A percentile compares a stretch with the other conserved stretches of the same genome.
phyloP scores from a whole-genome alignment of 2,797 vertebrate species.

The Scarus forsteni region DNA sequence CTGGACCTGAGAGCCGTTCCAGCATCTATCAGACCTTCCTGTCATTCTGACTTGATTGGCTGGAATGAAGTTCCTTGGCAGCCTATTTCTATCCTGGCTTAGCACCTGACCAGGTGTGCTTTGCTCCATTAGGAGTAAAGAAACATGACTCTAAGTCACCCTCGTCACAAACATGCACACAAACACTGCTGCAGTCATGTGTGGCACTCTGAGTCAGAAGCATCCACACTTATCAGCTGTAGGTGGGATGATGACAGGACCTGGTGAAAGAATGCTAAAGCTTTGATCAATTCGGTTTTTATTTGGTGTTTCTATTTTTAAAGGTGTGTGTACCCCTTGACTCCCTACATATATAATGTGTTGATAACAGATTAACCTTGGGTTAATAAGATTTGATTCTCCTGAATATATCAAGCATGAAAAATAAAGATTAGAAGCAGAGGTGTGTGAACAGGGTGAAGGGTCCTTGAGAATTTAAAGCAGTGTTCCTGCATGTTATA shows the following conservation, averaged over 20 bases:
- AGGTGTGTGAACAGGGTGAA: not conserved
- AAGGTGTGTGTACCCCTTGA: slow-evolving; percentile 50
- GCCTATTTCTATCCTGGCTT: slow-evolving; percentile 57
- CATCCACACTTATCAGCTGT: slow-evolving; percentile 55
- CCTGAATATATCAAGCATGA: slow-evolving; percentile 7
- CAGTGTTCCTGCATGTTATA: slow-evolving; percentile 24
- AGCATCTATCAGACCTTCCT: slow-evolving; percentile 21
- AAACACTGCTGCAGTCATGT: slow-evolving; percentile 2
- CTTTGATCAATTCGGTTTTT: slow-evolving; percentile 48
- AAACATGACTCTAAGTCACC: slow-evolving; percentile 54
- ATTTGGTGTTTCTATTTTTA: slow-evolving; percentile 59
- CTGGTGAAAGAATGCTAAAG: slow-evolving; percentile 50
- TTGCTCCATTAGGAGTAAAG: slow-evolving; percentile 43
- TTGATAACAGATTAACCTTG: slow-evolving; percentile 8
- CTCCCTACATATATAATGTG: slow-evolving; percentile 36
- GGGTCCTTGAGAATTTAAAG: not conserved
- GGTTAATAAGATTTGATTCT: slow-evolving; percentile 19
- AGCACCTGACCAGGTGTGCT: slow-evolving; percentile 45
- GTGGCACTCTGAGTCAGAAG: slow-evolving; percentile 44
- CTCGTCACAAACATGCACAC: slow-evolving; percentile 16
- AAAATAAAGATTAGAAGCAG: not conserved
- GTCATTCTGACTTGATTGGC: slow-evolving; percentile 46
- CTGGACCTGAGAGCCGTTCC: not conserved
- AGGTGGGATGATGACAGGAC: slow-evolving; percentile 55
- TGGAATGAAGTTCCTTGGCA: slow-evolving; percentile 49